Conservation (phyloP, 2,113 vertebrate genomes). For the Tupaia chinensis region DNA sequence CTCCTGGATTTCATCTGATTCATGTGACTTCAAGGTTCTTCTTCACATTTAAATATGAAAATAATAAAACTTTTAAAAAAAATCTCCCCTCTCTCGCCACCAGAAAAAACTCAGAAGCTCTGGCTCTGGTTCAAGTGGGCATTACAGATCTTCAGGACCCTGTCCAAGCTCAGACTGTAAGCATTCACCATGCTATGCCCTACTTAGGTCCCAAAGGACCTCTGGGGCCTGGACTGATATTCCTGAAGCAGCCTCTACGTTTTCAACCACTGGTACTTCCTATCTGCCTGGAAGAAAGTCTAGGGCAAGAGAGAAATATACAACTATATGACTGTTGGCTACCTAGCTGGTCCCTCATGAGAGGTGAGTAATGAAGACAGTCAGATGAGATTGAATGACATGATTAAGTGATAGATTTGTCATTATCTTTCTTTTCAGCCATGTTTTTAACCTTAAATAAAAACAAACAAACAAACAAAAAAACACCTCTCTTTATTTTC, state of each 20-base stretch:
- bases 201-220: constrained; percentile 19
- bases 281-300: constrained; percentile 55
- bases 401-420: neutral
- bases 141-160: constrained; percentile 32
- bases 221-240: constrained; percentile 48
- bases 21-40: neutral
- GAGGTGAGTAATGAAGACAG: neutral
- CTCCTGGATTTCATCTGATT: neutral
- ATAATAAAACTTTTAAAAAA: neutral
- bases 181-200: neutral
- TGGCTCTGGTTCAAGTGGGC: constrained; percentile 20
- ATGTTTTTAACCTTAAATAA: neutral
- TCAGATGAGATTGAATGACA: neutral
- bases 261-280: constrained; percentile 51
- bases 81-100: neutral
- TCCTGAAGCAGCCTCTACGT: constrained; percentile 39
- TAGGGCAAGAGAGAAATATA: neutral
- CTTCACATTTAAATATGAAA: neutral
- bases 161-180: constrained; percentile 19
- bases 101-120: constrained; percentile 55
- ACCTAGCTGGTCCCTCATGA: constrained; percentile 56
- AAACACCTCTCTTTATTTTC: neutral
- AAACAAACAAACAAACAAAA: neutral
- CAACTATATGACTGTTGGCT: constrained; percentile 62
- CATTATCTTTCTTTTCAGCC: neutral